Evolutionary conservation across 2,888 invertebrate genomes (phyloP).

Genomic region (Eucera pruinosa): DNA sequence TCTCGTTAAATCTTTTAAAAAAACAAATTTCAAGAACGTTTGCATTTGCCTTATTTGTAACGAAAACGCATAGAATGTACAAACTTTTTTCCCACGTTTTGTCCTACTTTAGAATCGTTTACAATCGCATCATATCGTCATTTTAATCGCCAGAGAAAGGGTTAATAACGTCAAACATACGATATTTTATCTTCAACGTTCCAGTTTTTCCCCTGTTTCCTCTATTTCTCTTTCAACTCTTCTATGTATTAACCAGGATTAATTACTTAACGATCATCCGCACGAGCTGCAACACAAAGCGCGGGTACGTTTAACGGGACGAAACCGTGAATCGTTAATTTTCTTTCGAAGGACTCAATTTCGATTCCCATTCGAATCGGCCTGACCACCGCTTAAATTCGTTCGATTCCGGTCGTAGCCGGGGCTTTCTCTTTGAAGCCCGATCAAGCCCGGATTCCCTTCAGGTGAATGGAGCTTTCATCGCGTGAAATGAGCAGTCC

Average conservation of each 20-base stretch:
- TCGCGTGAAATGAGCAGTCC: slow-evolving; percentile 54
- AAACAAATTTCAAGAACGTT: too few relatives aligned
- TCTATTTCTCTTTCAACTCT: background rate
- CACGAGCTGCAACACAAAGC: background rate
- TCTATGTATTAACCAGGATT: slow-evolving; percentile 42
- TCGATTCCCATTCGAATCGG: slow-evolving; percentile 47
- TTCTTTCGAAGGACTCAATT: slow-evolving; percentile 54
- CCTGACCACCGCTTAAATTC: slow-evolving; percentile 54
- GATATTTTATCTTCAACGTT: too few relatives aligned
- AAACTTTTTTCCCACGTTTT: too few relatives aligned
- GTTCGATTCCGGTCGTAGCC: slow-evolving; percentile 35
- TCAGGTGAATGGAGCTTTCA: slow-evolving; percentile 52
- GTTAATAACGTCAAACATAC: too few relatives aligned
- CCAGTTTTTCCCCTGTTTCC: background rate
- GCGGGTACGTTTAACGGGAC: slow-evolving; percentile 13
- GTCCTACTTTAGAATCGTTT: too few relatives aligned
- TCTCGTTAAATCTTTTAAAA: too few relatives aligned
- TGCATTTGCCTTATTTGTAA: too few relatives aligned
- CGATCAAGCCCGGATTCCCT: slow-evolving; percentile 49
- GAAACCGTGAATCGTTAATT: slow-evolving; percentile 51
- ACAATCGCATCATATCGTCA: too few relatives aligned
- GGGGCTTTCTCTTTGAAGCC: slow-evolving; percentile 54
- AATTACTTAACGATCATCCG: slow-evolving; percentile 35
- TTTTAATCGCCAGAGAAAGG: too few relatives aligned
- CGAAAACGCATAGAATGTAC: too few relatives aligned